These are phyloP conservation scores for Tethya wilhelma DNA, from an alignment of 37 sponge, comb jelly and placozoan species.

Conservation along the genomic window DNA sequence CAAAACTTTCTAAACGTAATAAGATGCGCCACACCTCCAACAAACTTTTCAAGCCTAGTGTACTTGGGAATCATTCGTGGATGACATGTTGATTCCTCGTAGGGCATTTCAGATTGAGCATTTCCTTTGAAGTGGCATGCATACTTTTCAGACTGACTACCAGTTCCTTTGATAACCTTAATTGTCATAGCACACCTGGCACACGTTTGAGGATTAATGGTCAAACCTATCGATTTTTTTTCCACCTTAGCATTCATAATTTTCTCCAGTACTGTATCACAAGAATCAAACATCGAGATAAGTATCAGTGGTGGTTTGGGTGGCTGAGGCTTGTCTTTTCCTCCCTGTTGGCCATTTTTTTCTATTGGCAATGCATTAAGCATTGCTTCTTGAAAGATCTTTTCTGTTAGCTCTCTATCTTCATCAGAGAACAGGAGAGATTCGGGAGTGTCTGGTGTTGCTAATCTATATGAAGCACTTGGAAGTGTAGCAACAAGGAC, in stretches of 20 bases:
- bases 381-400: neutral
- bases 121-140: neutral
- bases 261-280: neutral
- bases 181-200: neutral
- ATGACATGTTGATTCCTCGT: slow-evolving; percentile 24
- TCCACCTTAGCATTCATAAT: neutral
- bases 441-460: neutral
- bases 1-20: neutral
- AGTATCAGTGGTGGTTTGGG: neutral
- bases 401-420: neutral
- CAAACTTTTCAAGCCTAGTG: neutral
- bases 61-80: slow-evolving; percentile 5
- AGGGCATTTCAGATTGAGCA: neutral
- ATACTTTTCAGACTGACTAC: neutral
- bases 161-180: neutral
- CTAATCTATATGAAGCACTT: neutral
- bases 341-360: too few relatives aligned
- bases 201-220: neutral
- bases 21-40: slow-evolving; percentile 17
- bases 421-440: neutral
- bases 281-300: slow-evolving; percentile 2
- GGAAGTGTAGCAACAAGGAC: slow-evolving; percentile 12
- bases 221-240: neutral
- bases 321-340: neutral
- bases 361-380: neutral